Conservation (phyloP, 2,113 vertebrate species). For the Neodon shergylaensis region DNA sequence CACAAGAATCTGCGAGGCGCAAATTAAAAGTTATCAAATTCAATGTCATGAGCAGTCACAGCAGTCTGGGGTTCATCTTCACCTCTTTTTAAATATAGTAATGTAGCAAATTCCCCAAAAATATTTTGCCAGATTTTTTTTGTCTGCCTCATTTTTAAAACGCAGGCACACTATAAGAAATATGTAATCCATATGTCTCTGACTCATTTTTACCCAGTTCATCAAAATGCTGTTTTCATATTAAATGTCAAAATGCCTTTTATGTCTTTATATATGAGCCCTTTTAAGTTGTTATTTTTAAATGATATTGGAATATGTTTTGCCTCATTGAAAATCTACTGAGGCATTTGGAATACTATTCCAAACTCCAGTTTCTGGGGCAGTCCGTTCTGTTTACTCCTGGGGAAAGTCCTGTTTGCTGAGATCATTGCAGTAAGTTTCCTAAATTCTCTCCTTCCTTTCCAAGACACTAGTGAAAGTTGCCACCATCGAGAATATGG, state of each 20-base stretch:
- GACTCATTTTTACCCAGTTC: conserved; percentile 77
- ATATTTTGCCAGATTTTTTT: conserved; percentile 78
- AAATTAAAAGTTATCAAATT: conserved; percentile 74
- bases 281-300: conserved; percentile 77
- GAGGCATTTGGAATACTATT: conserved; percentile 61
- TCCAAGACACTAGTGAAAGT: neutral
- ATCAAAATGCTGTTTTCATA: conserved; percentile 77
- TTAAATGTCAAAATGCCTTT: conserved; percentile 81
- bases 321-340: conserved; percentile 69
- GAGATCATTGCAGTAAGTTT: neutral
- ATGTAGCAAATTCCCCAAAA: conserved; percentile 72
- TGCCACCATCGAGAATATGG: too few species aligned
- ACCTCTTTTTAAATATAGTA: conserved; percentile 78
- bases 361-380: conserved; percentile 51
- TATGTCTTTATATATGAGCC: conserved; percentile 76
- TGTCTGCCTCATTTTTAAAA: conserved; percentile 65
- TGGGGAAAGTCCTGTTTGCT: conserved; percentile 40
- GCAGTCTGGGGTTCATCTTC: conserved; percentile 74
- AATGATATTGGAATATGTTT: conserved; percentile 61
- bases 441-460: neutral
- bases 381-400: conserved; percentile 60
- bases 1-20: conserved; percentile 16
- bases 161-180: conserved; percentile 67
- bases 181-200: conserved; percentile 79
- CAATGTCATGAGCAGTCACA: conserved; percentile 69